Percentiles rank a stretch among this genome's conserved stretches.
Evolutionary conservation across 2,113 vertebrate species (phyloP).

Genomic region (Anguilla rostrata): DNA sequence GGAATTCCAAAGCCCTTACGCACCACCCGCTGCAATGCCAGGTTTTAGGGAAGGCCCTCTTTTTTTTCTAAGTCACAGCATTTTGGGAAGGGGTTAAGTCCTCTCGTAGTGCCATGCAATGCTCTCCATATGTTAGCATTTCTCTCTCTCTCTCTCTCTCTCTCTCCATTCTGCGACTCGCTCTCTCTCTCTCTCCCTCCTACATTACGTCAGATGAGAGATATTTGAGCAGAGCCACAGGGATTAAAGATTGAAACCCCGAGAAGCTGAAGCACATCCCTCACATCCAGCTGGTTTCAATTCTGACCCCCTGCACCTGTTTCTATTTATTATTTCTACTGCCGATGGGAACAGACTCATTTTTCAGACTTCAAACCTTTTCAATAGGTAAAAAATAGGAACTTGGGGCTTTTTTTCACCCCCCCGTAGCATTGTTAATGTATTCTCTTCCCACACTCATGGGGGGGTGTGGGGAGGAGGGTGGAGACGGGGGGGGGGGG

Average conservation of each 20-base stretch:
- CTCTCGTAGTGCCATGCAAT: conserved; percentile 52
- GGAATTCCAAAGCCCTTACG: conserved; percentile 35
- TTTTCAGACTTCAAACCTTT: conserved; percentile 65
- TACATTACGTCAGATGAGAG: conserved; percentile 71
- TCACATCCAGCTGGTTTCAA: conserved; percentile 70
- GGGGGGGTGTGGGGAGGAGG: conserved; percentile 1
- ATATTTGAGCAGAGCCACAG: conserved; percentile 64
- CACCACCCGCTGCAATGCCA: conserved; percentile 6
- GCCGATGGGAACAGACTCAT: conserved; percentile 60
- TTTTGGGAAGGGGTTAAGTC: conserved; percentile 38
- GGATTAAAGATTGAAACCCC: conserved; percentile 68
- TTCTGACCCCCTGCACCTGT: conserved; percentile 76
- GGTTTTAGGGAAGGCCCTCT: conserved; percentile 7
- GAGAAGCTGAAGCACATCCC: conserved; percentile 67
- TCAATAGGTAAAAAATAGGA: conserved; percentile 46
- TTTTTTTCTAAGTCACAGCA: conserved; percentile 24
- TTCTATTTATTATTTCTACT: conserved; percentile 72
- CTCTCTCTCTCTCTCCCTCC: conserved; percentile 50
- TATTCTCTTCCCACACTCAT: conserved; percentile 19
- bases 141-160: conserved; percentile 48
- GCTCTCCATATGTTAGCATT: conserved; percentile 65
- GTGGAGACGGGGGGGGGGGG: not conserved
- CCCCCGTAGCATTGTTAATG: conserved; percentile 32
- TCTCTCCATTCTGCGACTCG: too few relatives aligned
- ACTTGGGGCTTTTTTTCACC: conserved; percentile 30